Conservation (phyloP, 2,113 vertebrate species). For the Cavia aperea region DNA sequence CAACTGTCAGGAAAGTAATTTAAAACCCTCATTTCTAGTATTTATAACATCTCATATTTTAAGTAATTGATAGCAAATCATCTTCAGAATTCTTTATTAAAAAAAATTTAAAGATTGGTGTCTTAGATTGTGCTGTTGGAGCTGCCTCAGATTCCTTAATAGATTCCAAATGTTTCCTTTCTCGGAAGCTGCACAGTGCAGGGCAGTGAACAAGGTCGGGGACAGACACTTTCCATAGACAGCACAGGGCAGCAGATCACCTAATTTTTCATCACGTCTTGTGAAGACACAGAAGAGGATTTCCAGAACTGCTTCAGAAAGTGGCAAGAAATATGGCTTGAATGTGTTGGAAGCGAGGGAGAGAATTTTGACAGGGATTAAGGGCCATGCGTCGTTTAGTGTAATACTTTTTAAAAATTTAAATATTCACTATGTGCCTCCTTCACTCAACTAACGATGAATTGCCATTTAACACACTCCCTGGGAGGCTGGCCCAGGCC, state of each 20-base stretch:
- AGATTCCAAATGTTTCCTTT: background rate
- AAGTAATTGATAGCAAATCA: background rate
- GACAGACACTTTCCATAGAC: background rate
- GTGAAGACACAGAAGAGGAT: background rate
- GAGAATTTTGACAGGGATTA: background rate
- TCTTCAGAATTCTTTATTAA: background rate
- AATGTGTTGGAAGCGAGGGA: background rate
- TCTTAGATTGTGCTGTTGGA: background rate
- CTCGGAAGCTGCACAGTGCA: background rate
- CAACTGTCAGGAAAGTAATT: background rate
- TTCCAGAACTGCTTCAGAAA: background rate
- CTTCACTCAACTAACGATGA: background rate
- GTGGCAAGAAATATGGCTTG: background rate
- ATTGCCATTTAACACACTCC: too few relatives aligned
- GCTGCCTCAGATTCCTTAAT: background rate
- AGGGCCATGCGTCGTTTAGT: background rate
- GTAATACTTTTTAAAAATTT: background rate
- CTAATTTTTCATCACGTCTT: background rate
- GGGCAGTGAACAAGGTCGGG: background rate
- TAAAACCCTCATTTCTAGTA: conserved; percentile 6
- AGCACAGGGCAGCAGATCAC: background rate
- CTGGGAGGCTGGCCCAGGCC: background rate
- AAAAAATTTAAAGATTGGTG: background rate
- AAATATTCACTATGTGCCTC: background rate
- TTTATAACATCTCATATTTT: background rate